Percentiles rank a stretch among this genome's conserved stretches.
These are phyloP conservation scores for Ovis canadensis DNA, from an alignment of 2,113 vertebrate genomes.

Conservation along the genomic window DNA sequence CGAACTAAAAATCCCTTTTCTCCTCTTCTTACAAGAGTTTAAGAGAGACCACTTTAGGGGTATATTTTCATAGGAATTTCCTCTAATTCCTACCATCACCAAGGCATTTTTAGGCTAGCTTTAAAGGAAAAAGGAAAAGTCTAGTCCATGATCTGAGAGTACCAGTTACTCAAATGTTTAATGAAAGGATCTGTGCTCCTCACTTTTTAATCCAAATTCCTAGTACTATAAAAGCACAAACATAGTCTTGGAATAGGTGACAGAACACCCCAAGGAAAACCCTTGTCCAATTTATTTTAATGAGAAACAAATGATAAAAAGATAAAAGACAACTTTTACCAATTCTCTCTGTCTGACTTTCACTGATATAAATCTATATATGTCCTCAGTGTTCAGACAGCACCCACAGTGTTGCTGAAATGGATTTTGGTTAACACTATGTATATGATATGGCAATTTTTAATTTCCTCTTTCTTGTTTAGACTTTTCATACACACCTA, in stretches of 20 bases:
- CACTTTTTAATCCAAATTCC: background rate
- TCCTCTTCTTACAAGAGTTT: background rate
- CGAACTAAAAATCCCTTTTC: background rate
- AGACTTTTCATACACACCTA: background rate
- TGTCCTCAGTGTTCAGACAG: background rate
- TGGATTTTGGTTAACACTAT: background rate
- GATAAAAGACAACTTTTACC: background rate
- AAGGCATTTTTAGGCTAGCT: background rate
- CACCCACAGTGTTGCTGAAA: background rate
- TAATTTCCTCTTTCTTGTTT: background rate
- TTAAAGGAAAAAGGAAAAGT: background rate
- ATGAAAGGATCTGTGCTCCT: background rate
- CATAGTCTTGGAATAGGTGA: background rate
- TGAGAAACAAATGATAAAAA: background rate
- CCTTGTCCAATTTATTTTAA: background rate
- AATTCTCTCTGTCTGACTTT: background rate
- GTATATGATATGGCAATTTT: background rate
- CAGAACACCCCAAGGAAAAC: background rate
- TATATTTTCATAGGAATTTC: background rate
- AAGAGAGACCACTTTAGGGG: background rate
- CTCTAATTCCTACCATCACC: background rate
- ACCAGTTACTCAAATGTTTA: background rate
- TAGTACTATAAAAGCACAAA: background rate
- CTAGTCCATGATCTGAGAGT: background rate
- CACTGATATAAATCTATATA: background rate